A percentile compares a stretch with the other conserved stretches of the same genome.
Conservation (phyloP, 2,797 vertebrate genomes). For the Acanthurus leucopareius region DNA sequence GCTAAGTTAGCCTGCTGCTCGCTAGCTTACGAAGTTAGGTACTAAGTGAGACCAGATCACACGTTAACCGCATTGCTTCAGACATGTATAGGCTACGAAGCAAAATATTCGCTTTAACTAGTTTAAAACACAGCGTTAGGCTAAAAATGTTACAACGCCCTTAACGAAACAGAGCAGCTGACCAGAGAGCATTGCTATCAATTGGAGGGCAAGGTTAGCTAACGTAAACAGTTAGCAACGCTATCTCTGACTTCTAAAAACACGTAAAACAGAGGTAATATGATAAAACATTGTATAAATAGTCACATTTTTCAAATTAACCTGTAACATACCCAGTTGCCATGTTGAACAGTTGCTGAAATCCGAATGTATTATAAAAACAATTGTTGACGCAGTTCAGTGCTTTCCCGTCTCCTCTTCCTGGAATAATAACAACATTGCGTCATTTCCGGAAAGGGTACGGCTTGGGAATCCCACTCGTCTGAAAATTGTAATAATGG, state of each 20-base stretch:
- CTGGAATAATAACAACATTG: conserved; percentile 85
- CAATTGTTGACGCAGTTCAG: conserved; percentile 88
- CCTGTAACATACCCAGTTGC: conserved; percentile 73
- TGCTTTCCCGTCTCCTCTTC: conserved; percentile 80
- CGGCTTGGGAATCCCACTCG: conserved; percentile 43
- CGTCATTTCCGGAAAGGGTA: conserved; percentile 75
- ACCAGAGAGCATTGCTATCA: conserved; percentile 37
- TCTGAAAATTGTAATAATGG: background rate
- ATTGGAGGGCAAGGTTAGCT: conserved; percentile 72
- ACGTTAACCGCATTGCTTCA: background rate
- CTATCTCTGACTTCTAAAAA: conserved; percentile 11
- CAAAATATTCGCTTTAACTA: background rate
- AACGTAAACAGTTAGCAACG: conserved; percentile 66
- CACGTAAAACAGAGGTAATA: background rate
- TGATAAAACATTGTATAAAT: background rate
- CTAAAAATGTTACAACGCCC: conserved; percentile 3
- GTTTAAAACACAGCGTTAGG: background rate
- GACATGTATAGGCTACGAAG: background rate
- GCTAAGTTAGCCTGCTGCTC: conserved; percentile 51
- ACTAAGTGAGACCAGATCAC: conserved; percentile 11
- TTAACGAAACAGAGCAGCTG: conserved; percentile 17
- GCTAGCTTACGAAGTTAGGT: conserved; percentile 39
- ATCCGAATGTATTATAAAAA: conserved; percentile 62
- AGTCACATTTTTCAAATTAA: conserved; percentile 8
- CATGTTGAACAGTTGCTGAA: conserved; percentile 67